Percentiles rank a stretch among this genome's conserved stretches.
Conservation (phyloP, 2,888 invertebrate species). For the Ganaspis brasiliensis region DNA sequence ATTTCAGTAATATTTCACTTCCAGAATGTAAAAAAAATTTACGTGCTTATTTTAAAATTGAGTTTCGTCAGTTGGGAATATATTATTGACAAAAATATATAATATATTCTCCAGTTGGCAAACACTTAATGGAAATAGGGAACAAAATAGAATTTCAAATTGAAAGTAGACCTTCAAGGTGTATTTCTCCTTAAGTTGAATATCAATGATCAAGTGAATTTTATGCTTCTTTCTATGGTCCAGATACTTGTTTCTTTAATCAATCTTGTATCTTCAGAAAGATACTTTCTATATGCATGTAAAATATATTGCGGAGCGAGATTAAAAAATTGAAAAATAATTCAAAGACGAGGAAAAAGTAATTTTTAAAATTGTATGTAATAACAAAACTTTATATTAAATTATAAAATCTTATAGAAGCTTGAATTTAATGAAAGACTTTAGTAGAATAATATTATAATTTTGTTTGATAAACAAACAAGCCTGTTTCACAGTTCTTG, state of each 20-base stretch:
- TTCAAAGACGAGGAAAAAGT: too few species aligned
- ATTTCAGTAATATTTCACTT: too few species aligned
- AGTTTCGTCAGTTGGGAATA: not conserved
- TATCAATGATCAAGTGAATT: constrained; percentile 16
- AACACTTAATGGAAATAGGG: constrained; percentile 26
- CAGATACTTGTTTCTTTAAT: not conserved
- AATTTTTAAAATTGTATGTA: too few species aligned
- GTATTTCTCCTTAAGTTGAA: constrained; percentile 16
- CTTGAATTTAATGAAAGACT: too few species aligned
- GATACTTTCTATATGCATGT: too few species aligned
- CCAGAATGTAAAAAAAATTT: constrained; percentile 9
- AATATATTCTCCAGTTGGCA: constrained; percentile 25
- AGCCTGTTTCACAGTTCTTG: not conserved
- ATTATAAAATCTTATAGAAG: too few species aligned
- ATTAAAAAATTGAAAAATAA: too few species aligned
- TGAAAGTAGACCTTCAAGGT: not conserved
- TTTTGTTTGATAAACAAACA: not conserved
- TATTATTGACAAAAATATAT: constrained; percentile 24
- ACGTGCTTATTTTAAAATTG: constrained; percentile 10
- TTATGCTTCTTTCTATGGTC: not conserved
- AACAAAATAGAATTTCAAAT: constrained; percentile 20
- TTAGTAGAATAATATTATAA: not conserved
- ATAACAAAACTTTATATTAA: too few species aligned
- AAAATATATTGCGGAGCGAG: too few species aligned
- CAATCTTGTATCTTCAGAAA: not conserved